Evolutionary conservation across 2,113 vertebrate genomes (phyloP), one percentile per base, ranked within the genome.

Genomic region (Phalacrocorax aristotelis): DNA sequence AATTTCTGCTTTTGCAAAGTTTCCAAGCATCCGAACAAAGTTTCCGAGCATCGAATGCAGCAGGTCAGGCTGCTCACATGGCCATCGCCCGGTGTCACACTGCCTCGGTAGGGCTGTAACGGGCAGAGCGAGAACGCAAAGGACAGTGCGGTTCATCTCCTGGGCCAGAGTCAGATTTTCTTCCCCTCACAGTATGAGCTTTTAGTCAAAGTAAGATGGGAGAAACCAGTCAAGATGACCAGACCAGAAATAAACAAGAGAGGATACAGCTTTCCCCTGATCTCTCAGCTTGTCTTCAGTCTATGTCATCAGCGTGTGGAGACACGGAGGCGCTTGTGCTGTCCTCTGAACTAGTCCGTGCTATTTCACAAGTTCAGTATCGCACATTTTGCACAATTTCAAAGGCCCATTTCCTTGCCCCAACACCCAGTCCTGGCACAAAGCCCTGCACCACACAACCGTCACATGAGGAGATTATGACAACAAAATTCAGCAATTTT

Each of bases 371-470:
- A 6, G 15, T 15, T 1, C 2, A 15, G 5, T 8, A 48, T 6
- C 1, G 7, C 38, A 5, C 12, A 0, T 29, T 13, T 15, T 30
- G 42, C 60, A 36, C 21, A 0, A 2, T 19, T 40, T 7, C 55
- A 26, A 36, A 7, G 52, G 61, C 25, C 32, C 32, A 0, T 4
- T 51, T 29, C 87, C 55, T 26, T 54, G 51, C 16, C 66, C 74
- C 12, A 5, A n/a, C 42, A n/a, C 30, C 26, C 74, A 3, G 17
- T 1, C n/a, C 57, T 36, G 54, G 40, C 42, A 44, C 62, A 52
- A 15, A 15, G n/a, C 17, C 46, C n/a, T 48, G 18, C 46, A 11
- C 7, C 57, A 22, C 1, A 0, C 1, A 0, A 1, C 29, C 0
- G 0, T 2, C 72, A 10, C 8, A 0, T 12, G 19, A 29, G 51